Evolutionary conservation across 2,888 invertebrate species (phyloP).

Genomic region (Clusia tigrina): DNA sequence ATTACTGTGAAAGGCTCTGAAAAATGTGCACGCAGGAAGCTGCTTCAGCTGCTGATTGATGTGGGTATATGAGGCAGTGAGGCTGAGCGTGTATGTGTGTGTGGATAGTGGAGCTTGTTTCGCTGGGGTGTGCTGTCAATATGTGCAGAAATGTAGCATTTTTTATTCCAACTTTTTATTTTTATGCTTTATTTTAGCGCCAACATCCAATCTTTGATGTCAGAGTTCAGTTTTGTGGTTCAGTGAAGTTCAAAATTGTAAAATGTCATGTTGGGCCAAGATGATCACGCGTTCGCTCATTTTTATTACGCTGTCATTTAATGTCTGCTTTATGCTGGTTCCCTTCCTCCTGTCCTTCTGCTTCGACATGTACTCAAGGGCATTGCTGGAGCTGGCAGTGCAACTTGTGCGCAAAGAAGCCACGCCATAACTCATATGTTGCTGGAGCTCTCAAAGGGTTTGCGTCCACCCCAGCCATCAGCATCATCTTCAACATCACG

Average conservation of each 20-base stretch:
- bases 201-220: too few relatives aligned
- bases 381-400: background rate
- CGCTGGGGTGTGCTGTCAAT: constrained; percentile 17
- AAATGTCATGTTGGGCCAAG: constrained; percentile 9
- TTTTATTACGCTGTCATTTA: constrained; percentile 25
- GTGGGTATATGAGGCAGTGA: too few relatives aligned
- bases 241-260: background rate
- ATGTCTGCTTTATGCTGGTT: background rate
- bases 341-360: too few relatives aligned
- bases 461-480: too few relatives aligned
- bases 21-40: constrained; percentile 55
- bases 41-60: constrained; percentile 38
- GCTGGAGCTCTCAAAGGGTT: background rate
- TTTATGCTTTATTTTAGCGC: too few relatives aligned
- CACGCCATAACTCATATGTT: background rate
- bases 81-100: too few relatives aligned
- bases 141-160: constrained; percentile 20
- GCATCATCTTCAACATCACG: too few relatives aligned
- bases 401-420: background rate
- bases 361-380: constrained; percentile 6
- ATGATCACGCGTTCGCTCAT: constrained; percentile 11
- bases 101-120: constrained; percentile 16
- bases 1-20: background rate
- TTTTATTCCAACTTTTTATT: background rate
- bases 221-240: background rate